Evolutionary conservation across 35 echinoderm and acorn worm species (phyloP), one percentile per base, ranked within the genome.

Genomic region (Ophioderma brevispina): DNA sequence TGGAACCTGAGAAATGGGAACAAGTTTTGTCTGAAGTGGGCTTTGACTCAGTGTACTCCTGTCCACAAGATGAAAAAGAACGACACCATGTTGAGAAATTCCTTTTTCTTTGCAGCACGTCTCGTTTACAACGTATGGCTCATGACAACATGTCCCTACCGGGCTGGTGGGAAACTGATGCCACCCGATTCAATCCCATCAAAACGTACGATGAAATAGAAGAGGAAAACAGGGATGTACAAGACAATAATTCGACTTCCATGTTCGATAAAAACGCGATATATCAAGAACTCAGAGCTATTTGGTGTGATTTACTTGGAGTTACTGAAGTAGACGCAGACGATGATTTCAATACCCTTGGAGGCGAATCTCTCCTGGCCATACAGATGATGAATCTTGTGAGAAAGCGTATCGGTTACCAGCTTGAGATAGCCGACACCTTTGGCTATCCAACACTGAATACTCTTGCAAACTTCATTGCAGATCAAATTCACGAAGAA

Each of bases 371-470:
- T 25, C 28, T 70, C 4, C 59, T 70, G n/a, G 59, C 59, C 2
- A 70, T 70, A 70, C 78, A 80, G 38, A 80, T 80, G 78, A 80
- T 80, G 34, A 80, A 32, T 35, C 78, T 80, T 80, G 78, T 80
- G 36, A 3, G 34, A 4, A 80, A 80, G 34, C 78, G 78, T 33
- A 80, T 80, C 78, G 78, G 78, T 35, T 80, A 35, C 78, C 78
- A 80, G 25, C 78, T 80, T 80, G 78, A 80, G 36, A 80, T 80
- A 34, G 78, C 78, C 25, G 59, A 70, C n/a, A 70, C 59, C 59
- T 70, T 70, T 70, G 59, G 59, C 23, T 70, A 70, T 30, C 59
- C 59, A 35, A 80, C 78, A 4, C 28, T 80, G 34, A 80, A 80
- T 80, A 14, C 78, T 6, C 78, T 80, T 80, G 78, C 78, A 13